These are phyloP conservation scores for Gadopsis marmoratus DNA, from an alignment of 2,797 vertebrate species.

Conservation along the genomic window DNA sequence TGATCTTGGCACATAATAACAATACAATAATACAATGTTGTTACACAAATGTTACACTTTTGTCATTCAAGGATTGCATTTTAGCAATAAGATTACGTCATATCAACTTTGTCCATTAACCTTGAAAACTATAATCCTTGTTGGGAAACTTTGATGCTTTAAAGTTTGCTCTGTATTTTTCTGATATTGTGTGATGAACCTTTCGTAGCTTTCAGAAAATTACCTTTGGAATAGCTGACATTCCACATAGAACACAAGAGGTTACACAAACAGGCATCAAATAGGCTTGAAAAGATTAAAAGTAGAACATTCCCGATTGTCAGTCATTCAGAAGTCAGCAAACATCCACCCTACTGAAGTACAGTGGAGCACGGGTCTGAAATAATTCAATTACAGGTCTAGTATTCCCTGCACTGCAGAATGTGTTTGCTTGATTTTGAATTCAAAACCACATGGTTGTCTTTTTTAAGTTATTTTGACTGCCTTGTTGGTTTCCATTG, in stretches of 20 bases:
- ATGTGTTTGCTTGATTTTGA: slow-evolving; percentile 12
- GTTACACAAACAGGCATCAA: neutral
- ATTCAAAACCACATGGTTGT: slow-evolving; percentile 11
- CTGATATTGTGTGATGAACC: neutral
- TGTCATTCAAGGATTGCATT: no score
- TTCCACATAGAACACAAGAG: neutral
- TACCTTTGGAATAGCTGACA: neutral
- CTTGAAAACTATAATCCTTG: neutral
- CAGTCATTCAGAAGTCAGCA: slow-evolving; percentile 11
- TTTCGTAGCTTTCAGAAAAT: neutral
- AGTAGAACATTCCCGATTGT: no score
- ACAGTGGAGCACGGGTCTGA: neutral
- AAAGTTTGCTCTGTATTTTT: neutral
- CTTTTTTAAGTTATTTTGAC: slow-evolving; percentile 24
- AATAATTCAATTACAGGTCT: neutral
- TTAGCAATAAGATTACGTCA: neutral
- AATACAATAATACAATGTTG: neutral
- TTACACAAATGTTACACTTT: neutral
- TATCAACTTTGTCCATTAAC: neutral
- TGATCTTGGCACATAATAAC: neutral
- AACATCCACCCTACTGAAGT: neutral
- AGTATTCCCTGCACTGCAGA: neutral
- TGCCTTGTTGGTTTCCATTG: slow-evolving; percentile 37
- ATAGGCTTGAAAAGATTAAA: slow-evolving; percentile 2
- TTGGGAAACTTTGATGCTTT: neutral